phyloP scores from a whole-genome alignment of 2,888 invertebrate genomes.

The Drosophila borealis region DNA sequence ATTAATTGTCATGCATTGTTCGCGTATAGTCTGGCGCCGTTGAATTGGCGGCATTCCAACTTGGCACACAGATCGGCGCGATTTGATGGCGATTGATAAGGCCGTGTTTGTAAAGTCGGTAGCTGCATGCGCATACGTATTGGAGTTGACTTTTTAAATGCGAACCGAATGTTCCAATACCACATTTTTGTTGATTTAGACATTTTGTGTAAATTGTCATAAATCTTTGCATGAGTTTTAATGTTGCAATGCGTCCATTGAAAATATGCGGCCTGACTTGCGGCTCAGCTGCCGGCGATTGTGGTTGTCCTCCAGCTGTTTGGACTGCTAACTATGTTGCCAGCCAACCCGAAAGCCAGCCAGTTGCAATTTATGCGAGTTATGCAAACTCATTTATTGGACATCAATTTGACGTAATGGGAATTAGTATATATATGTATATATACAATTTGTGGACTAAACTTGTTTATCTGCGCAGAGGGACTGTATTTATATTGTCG shows the following conservation, averaged over 20 bases:
- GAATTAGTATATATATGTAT: constrained; percentile 37
- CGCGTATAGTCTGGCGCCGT: constrained; percentile 48
- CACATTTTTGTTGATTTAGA: constrained; percentile 22
- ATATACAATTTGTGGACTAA: constrained; percentile 19
- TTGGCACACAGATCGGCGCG: constrained; percentile 58
- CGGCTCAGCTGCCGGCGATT: constrained; percentile 60
- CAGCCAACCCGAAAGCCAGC: constrained; percentile 1
- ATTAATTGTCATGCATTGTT: constrained; percentile 78
- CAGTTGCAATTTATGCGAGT: constrained; percentile 67
- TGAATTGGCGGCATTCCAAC: constrained; percentile 73
- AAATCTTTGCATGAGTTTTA: constrained; percentile 67
- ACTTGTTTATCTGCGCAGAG: constrained; percentile 40
- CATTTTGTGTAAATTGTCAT: constrained; percentile 59
- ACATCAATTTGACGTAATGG: constrained; percentile 78
- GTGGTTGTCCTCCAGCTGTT: constrained; percentile 75
- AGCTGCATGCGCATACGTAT: constrained; percentile 15
- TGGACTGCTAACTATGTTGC: constrained; percentile 15
- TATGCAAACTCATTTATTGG: constrained; percentile 69
- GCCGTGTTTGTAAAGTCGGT: constrained; percentile 25
- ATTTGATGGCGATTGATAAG: constrained; percentile 49
- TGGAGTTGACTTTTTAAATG: constrained; percentile 11
- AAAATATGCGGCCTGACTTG: constrained; percentile 34
- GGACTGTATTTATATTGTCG: constrained; percentile 44
- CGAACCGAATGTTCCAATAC: neutral
- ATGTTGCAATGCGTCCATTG: constrained; percentile 38